These are phyloP conservation scores for Troilus luridus DNA, from an alignment of 2,888 invertebrate genomes.

Conservation along the genomic window DNA sequence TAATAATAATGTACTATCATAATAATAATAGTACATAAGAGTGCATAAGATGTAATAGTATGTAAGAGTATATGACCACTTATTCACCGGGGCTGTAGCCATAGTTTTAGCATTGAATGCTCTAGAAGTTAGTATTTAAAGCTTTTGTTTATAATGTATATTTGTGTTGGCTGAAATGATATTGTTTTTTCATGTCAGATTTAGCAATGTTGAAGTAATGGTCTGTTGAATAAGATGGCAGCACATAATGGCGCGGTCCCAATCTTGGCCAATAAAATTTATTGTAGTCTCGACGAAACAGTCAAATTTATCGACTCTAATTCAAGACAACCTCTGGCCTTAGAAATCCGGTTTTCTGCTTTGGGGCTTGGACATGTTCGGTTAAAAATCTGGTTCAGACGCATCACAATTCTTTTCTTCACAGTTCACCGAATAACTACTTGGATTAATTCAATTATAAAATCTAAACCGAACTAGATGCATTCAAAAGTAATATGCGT, in stretches of 20 bases:
- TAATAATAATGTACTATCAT: too few relatives aligned
- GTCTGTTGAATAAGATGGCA: background rate
- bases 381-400: background rate
- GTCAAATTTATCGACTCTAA: slow-evolving; percentile 17
- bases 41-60: too few relatives aligned
- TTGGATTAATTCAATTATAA: too few relatives aligned
- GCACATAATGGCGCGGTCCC: background rate
- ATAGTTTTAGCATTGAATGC: background rate
- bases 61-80: too few relatives aligned
- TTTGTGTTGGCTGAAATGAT: too few relatives aligned
- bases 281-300: background rate
- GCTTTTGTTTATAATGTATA: background rate
- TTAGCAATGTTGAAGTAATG: background rate
- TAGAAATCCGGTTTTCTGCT: background rate
- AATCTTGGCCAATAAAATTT: background rate
- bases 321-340: background rate
- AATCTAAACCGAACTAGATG: too few relatives aligned
- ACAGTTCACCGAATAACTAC: too few relatives aligned
- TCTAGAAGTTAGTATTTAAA: background rate
- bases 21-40: too few relatives aligned
- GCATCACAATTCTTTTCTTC: background rate
- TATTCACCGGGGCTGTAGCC: too few relatives aligned
- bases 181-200: background rate
- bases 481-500: too few relatives aligned
- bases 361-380: background rate